A percentile compares a stretch with the other conserved stretches of the same genome.
These are phyloP conservation scores for Vanessa atalanta DNA, from an alignment of 1,140 invertebrate genomes.

Conservation along the genomic window DNA sequence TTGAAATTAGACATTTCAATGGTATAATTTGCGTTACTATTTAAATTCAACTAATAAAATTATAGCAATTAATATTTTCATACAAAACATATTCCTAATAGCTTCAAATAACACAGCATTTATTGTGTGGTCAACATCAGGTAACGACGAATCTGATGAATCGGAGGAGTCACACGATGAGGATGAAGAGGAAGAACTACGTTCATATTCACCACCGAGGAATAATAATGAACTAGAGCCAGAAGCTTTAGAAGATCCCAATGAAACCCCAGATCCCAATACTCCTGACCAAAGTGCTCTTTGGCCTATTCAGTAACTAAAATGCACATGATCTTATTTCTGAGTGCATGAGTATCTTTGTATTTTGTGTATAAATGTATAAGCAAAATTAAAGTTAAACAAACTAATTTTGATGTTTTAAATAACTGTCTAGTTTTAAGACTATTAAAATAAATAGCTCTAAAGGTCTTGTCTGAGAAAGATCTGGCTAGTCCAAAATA, in stretches of 20 bases:
- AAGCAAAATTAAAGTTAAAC: constrained; percentile 1
- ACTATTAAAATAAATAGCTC: too few relatives aligned
- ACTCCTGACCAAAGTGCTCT: constrained; percentile 64
- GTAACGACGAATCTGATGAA: constrained; percentile 85
- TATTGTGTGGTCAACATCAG: constrained; percentile 49
- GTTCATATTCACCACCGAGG: constrained; percentile 80
- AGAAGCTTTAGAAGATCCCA: constrained; percentile 63
- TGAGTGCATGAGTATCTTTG: neutral
- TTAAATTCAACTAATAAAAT: too few relatives aligned
- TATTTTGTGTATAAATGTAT: neutral
- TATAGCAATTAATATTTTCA: too few relatives aligned
- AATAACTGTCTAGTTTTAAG: neutral
- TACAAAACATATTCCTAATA: neutral
- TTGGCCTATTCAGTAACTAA: constrained; percentile 56
- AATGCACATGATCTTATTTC: neutral
- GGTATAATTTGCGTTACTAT: neutral
- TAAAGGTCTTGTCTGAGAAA: too few relatives aligned
- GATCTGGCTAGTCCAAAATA: too few relatives aligned
- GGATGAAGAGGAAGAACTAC: constrained; percentile 84
- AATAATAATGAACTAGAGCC: constrained; percentile 71
- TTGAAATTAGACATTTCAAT: neutral
- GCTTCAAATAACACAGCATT: neutral
- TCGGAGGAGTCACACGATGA: constrained; percentile 86
- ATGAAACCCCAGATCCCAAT: constrained; percentile 61
- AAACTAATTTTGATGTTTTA: neutral